Base-by-base conservation (phyloP, 2,797 vertebrate genomes). In the Cossypha heuglini region DNA sequence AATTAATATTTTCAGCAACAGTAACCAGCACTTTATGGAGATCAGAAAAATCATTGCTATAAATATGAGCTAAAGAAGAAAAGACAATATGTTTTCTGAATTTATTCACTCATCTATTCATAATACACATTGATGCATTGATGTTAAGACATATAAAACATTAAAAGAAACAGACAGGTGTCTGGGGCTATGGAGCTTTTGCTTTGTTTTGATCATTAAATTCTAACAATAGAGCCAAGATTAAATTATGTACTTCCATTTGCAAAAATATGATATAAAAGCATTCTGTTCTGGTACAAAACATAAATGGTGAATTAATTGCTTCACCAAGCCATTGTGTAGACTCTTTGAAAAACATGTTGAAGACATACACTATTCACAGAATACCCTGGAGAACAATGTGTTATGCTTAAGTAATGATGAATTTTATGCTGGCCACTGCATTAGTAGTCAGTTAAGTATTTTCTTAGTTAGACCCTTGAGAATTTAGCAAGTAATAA, bases 1-100 rank as follows among this genome's bases (percentile, higher is more conserved):
- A 97, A 97, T 96, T 97, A 97, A 94, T 96, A 97, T 97, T 96
- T 97, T 96, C 96, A 96, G 94, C 95, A 88, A 85, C 87, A 93
- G 78, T 96, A 97, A 97, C 69, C 95, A 97, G 81, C 80, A 80
- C 37, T 97, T 97, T 91, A 96, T 92, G 88, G 86, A 97, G 91
- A 97, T 97, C 76, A 94, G 95, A 97, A 96, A 97, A 97, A 97
- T 96, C 96, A 96, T 26, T 91, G 92, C 59, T 97, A 97, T 88
- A 97, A 97, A 97, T 96, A 96, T 61, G 86, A 91, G 83, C 59
- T 96, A 90, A 89, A 94, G 92, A 96, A 93, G 86, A 97, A 84
- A 9, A 93, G 84, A 96, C 85, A 96, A 72, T 89, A 78, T 95
- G 94, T 78, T 96, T 96, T 95, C 83, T 86, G 95, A 94, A 97